These are phyloP conservation scores for Mus caroli DNA, from an alignment of 2,797 vertebrate genomes.

Conservation along the genomic window DNA sequence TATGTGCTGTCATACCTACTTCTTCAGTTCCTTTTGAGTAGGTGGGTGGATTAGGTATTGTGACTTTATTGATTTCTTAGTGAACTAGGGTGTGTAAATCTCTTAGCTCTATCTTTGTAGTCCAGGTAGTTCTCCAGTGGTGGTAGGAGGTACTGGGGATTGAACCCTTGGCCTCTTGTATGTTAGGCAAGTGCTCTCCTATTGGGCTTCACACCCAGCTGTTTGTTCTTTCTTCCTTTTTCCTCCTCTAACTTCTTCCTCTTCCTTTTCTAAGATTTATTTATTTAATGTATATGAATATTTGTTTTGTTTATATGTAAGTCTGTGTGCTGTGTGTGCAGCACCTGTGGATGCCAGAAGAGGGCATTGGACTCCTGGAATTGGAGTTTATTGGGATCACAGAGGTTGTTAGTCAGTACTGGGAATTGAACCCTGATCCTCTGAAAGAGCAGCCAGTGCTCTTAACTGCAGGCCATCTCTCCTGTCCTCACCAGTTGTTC, in stretches of 20 bases:
- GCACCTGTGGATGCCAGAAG: neutral
- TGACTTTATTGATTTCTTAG: conserved; percentile 10
- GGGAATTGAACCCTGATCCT: neutral
- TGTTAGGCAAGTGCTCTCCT: neutral
- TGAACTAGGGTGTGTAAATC: neutral
- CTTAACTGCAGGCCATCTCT: neutral
- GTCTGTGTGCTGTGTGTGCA: neutral
- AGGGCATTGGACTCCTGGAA: neutral
- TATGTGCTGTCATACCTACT: neutral
- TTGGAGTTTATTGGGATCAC: neutral
- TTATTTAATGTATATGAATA: neutral
- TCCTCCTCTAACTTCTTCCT: neutral
- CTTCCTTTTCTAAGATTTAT: neutral
- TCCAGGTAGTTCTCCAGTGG: neutral
- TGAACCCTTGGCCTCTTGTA: neutral
- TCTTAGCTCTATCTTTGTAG: conserved; percentile 6
- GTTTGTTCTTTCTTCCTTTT: neutral
- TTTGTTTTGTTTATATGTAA: neutral
- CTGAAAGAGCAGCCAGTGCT: neutral
- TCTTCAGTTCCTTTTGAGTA: neutral
- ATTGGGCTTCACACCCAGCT: neutral
- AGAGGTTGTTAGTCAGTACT: neutral
- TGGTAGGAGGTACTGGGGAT: neutral
- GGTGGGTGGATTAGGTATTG: neutral
- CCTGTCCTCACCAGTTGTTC: neutral